These are phyloP conservation scores for Scaptomyza graminum DNA, from an alignment of 1,140 invertebrate genomes.

Conservation along the genomic window DNA sequence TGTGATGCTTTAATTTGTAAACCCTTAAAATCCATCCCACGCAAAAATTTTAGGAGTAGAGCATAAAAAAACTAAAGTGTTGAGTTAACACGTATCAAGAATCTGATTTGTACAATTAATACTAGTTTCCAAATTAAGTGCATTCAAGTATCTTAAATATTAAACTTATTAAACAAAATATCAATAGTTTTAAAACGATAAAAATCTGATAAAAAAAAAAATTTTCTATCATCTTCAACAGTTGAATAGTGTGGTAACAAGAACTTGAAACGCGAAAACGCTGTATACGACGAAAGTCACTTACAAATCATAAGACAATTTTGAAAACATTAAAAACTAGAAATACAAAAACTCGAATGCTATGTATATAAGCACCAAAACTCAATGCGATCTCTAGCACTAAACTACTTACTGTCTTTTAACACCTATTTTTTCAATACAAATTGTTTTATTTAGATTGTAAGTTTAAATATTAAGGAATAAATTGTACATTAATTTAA, in stretches of 20 bases:
- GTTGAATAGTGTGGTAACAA: not conserved
- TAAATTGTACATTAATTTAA: conserved; percentile 45
- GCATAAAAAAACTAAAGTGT: conserved; percentile 24
- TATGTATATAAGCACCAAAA: conserved; percentile 36
- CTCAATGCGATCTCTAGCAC: conserved; percentile 42
- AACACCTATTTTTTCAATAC: conserved; percentile 38
- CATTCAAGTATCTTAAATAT: not conserved
- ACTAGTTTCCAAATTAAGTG: not conserved
- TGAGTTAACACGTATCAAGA: conserved; percentile 22
- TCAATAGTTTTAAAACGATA: conserved; percentile 18
- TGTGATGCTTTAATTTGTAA: conserved; percentile 63
- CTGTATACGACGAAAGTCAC: not conserved
- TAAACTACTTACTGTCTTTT: conserved; percentile 28
- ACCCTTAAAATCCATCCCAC: conserved; percentile 11
- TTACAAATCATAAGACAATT: not conserved
- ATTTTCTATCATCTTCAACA: too few species aligned
- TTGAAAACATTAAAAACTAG: not conserved
- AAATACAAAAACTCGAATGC: conserved; percentile 1
- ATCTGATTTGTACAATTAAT: too few species aligned
- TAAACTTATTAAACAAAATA: conserved; percentile 10
- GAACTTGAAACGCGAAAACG: conserved; percentile 13
- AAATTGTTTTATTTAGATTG: conserved; percentile 42
- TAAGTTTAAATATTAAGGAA: conserved; percentile 28
- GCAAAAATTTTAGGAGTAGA: conserved; percentile 45
- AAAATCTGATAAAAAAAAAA: not conserved